Base-by-base conservation (phyloP, 2,113 vertebrate genomes). In the Smithornis capensis region DNA sequence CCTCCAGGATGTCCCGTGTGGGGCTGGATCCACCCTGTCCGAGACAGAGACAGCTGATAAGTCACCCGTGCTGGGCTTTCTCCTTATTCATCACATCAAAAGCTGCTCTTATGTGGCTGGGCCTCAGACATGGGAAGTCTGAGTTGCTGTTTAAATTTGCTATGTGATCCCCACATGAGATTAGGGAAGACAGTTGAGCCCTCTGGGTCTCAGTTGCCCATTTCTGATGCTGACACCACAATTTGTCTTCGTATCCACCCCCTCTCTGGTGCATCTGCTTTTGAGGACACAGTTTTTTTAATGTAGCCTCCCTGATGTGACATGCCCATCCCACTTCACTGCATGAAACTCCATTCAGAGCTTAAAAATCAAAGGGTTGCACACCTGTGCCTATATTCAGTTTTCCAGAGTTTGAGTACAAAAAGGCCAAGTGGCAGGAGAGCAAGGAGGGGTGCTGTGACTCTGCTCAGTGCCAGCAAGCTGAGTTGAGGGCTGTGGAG, bases 1-100 rank as follows among this genome's bases (percentile, higher is more conserved):
- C 29, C 70, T 77, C 59, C 64, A 55, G 42, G 64, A 37, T 0
- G 0, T 31, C 35, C 19, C 2, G 4, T 1, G 0, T 1, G 1
- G 53, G 37, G 29, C 28, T 0, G 0, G 28, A 60, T 35, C 52
- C n/a, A 17, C 31, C 14, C 10, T 6, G 1, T 19, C 49, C 53
- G 65, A 64, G 65, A 67, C 19, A 79, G 19, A 91, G 57, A 37
- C 55, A 52, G 44, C 78, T 52, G 91, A 89, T 78, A 87, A 64
- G n/a, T 47, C 55, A 63, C 38, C 47, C 1, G 8, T 50, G 45
- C 62, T 81, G 64, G 69, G 38, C 35, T 71, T 95, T 68, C 56
- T 89, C 74, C 78, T 57, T 40, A 52, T 52, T 80, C 76, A 33
- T 60, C 40, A n/a, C 33, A 60, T 31, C 63, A 55, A 35, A 94